A percentile compares a stretch with the other conserved stretches of the same genome.
These are phyloP conservation scores for Pachyuromys duprasi DNA, from an alignment of 2,797 vertebrate genomes.

Conservation along the genomic window DNA sequence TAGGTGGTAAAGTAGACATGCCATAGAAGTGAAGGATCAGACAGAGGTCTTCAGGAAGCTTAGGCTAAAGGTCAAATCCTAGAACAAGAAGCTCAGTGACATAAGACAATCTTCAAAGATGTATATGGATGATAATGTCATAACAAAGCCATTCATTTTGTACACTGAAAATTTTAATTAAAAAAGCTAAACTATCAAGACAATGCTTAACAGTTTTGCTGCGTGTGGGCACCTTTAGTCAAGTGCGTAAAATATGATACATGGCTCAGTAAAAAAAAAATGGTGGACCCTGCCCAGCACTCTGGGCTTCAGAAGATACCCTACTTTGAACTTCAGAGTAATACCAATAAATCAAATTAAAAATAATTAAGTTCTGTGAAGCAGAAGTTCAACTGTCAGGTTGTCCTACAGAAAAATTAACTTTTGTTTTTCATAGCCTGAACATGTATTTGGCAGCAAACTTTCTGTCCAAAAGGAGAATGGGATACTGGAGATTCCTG, in stretches of 20 bases:
- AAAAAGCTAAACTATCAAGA: background rate
- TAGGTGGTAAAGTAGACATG: background rate
- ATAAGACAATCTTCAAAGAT: background rate
- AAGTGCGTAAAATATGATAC: background rate
- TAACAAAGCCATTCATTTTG: background rate
- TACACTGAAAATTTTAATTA: background rate
- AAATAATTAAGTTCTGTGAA: background rate
- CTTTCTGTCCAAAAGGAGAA: slow-evolving; percentile 43
- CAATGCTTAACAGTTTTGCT: background rate
- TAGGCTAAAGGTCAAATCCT: background rate
- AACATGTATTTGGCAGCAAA: slow-evolving; percentile 42
- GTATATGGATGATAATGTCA: background rate
- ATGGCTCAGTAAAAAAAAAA: background rate
- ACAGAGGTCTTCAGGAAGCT: background rate
- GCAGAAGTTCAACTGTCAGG: slow-evolving; percentile 1
- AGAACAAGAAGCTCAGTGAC: background rate
- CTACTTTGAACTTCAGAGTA: background rate
- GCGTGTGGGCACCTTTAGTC: background rate
- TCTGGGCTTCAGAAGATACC: background rate
- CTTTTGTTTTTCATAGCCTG: slow-evolving; percentile 23
- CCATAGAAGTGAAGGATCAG: background rate
- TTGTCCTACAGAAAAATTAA: slow-evolving; percentile 38
- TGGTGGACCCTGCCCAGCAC: background rate
- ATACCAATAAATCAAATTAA: background rate
- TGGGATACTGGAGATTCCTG: background rate